Evolutionary conservation across 2,888 invertebrate genomes (phyloP), one percentile per base, ranked within the genome.

Genomic region (Cheilosia grossa): DNA sequence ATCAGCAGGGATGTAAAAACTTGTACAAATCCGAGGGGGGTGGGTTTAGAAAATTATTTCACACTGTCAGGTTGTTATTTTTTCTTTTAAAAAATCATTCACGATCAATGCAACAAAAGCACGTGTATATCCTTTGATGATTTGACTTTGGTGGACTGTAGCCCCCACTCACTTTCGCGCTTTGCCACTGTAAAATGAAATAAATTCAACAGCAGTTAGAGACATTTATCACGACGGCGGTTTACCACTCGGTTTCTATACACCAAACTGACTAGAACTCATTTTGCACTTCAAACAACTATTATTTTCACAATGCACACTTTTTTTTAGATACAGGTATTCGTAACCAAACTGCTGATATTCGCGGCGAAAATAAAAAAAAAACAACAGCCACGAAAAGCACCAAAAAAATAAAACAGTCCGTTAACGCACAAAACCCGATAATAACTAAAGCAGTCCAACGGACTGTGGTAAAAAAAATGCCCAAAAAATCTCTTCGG

Each of bases 381-480:
- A 63, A 56, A 21, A 24, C 24, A 40, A 13, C 42, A 17, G 64
- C 54, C 27, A 61, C 58, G 51, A 67, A 73, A 40, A 51, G 10
- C 24, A 44, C 49, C 33, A 64, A 72, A 51, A 13, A 15, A 51
- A 51, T 24, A 24, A 27, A 47, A 37, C 75, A 75, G 66, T 81
- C 85, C 85, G 81, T 81, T 72, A 81, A 85, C 81, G 80, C 74
- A 75, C 85, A 61, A 77, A 85, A 81, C 75, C 75, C 75, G 81
- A 85, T 81, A 85, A 81, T 72, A 85, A 85, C 85, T 85, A 85
- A 85, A 85, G 72, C 85, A 83, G 74, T 70, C 74, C 53, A 81
- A 67, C 37, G 61, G 59, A 56, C 58, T 54, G 49, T 64, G 53
- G 27, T 53, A 27, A 82, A 74, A 83, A 80, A 78, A 73, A 58